phyloP scores from a whole-genome alignment of 2,888 invertebrate species.

The Lomographa bimaculata region DNA sequence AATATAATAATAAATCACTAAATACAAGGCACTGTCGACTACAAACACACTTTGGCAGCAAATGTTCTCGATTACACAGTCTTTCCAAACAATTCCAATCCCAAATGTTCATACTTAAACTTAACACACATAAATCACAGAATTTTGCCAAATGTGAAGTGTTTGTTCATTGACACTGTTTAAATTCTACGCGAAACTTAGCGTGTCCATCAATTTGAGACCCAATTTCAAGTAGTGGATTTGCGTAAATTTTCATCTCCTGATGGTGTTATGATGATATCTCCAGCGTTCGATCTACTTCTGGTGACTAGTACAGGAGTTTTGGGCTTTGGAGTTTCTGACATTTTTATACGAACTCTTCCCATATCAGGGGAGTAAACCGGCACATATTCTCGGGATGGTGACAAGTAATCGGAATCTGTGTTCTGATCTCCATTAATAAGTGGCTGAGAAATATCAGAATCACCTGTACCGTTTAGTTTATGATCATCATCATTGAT shows the following conservation, averaged over 20 bases:
- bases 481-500: slow-evolving; percentile 73
- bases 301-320: slow-evolving; percentile 92
- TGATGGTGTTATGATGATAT: slow-evolving; percentile 88
- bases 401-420: slow-evolving; percentile 70
- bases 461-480: slow-evolving; percentile 72
- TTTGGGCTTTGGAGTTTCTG: slow-evolving; percentile 90
- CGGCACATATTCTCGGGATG: slow-evolving; percentile 76
- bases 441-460: slow-evolving; percentile 77
- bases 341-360: slow-evolving; percentile 89
- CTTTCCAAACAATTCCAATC: slow-evolving; percentile 52
- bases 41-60: slow-evolving; percentile 85
- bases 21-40: slow-evolving; percentile 82
- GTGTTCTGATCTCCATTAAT: slow-evolving; percentile 71
- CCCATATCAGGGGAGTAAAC: slow-evolving; percentile 88
- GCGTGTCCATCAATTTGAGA: slow-evolving; percentile 45
- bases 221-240: slow-evolving; percentile 72
- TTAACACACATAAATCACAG: slow-evolving; percentile 73
- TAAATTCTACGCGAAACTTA: slow-evolving; percentile 57
- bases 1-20: slow-evolving; percentile 72
- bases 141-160: slow-evolving; percentile 78
- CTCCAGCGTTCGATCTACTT: slow-evolving; percentile 89
- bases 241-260: slow-evolving; percentile 61
- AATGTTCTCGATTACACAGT: slow-evolving; percentile 59
- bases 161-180: slow-evolving; percentile 73
- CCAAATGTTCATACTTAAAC: slow-evolving; percentile 52